Evolutionary conservation across 2,113 vertebrate genomes (phyloP), one percentile per base, ranked within the genome.

Genomic region (Lanius ludovicianus): DNA sequence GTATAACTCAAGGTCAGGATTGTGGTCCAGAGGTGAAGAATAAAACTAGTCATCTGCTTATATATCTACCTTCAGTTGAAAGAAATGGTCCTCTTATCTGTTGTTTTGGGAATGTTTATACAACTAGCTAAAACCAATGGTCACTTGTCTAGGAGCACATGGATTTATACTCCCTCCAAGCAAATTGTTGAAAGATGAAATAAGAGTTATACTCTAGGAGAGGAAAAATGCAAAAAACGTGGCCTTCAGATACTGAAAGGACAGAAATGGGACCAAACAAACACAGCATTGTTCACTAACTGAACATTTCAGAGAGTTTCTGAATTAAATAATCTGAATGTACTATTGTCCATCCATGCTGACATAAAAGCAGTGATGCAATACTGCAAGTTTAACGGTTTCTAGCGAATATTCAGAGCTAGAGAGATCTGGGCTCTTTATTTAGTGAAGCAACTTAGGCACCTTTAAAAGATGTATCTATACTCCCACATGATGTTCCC

Each of bases 401-500:
- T 88, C 17, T 64, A 41, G 17, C 35, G n/a, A 79, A 73, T 65
- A 76, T 70, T 87, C 18, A 82, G 20, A 93, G 28, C 33, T 79
- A 62, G 18, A 87, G 28, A 64, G 21, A 81, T 67, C n/a, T 74
- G 28, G 20, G 8, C 7, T 81, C 62, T 78, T 92, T 89, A 87
- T 73, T 87, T 84, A 83, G 41, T 68, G 67, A 85, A 95, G 31
- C 1, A 7, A 47, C 37, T 90, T 89, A 57, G 42, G 27, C 52
- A 85, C 70, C 67, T 80, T 83, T 73, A 73, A 77, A 90, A 74
- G 35, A 92, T 65, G 13, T 77, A 77, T 90, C 44, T 68, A 3
- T 68, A 93, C 90, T 93, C 96, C 94, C 82, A 97, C 92, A 46
- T 68, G 39, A 56, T 91, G 44, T 75, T 96, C 94, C 74, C 93